Conservation (phyloP, 2,113 vertebrate genomes). For the Gallinago paraguaiae region DNA sequence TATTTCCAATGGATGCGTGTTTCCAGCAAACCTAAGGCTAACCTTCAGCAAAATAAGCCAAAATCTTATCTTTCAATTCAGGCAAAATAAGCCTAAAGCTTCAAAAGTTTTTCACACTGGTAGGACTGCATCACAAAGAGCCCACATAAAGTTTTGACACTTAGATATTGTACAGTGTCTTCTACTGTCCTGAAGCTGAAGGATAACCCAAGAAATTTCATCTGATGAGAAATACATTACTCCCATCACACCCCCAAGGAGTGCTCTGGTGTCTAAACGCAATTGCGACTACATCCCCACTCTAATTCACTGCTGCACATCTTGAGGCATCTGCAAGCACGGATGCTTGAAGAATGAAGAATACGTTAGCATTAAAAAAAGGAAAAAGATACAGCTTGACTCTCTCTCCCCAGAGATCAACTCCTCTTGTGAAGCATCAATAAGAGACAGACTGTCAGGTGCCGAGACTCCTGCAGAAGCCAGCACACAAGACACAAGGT, state of each 20-base stretch:
- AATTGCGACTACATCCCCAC: not conserved
- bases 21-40: not conserved
- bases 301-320: not conserved
- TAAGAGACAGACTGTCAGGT: not conserved
- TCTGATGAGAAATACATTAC: not conserved
- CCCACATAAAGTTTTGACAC: not conserved
- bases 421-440: not conserved
- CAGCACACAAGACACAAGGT: not conserved
- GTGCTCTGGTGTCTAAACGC: not conserved
- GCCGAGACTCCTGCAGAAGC: not conserved
- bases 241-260: rapidly evolving
- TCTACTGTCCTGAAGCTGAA: not conserved
- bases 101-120: not conserved
- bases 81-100: not conserved
- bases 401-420: not conserved
- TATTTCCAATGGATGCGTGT: not conserved
- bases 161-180: not conserved
- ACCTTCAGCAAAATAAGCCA: not conserved
- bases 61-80: not conserved
- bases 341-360: not conserved
- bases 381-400: not conserved
- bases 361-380: not conserved
- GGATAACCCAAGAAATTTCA: not conserved
- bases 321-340: not conserved
- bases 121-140: not conserved